Percentiles rank a stretch among this genome's conserved stretches.
Conservation (phyloP, 1,140 invertebrate species). For the Saccostrea cuccullata region DNA sequence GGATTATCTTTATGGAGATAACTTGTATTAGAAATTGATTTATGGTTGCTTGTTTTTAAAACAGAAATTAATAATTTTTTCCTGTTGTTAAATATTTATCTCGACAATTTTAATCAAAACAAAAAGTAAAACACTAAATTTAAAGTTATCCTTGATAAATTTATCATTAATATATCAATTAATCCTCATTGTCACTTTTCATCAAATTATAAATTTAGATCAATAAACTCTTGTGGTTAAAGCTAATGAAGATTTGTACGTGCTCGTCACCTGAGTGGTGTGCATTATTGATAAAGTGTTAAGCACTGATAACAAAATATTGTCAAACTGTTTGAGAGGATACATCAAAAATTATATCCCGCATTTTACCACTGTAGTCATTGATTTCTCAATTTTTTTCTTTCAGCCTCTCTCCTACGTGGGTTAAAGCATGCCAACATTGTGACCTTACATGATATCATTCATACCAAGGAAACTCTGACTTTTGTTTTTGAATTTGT, state of each 20-base stretch:
- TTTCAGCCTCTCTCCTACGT: slow-evolving; percentile 92
- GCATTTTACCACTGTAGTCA: not conserved
- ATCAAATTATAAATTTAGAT: not conserved
- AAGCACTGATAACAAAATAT: not conserved
- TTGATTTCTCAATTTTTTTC: slow-evolving; percentile 6
- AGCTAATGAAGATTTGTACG: not conserved
- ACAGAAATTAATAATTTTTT: too few relatives aligned
- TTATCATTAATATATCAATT: too few relatives aligned
- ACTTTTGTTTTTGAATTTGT: slow-evolving; percentile 99
- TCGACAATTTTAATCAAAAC: too few relatives aligned
- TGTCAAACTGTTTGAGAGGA: not conserved
- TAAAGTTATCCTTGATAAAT: too few relatives aligned
- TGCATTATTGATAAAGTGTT: not conserved
- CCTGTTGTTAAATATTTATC: too few relatives aligned
- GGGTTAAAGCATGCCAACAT: slow-evolving; percentile 99
- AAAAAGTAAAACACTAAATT: too few relatives aligned
- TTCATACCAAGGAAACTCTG: slow-evolving; percentile 96
- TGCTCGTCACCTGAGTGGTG: not conserved
- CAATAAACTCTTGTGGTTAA: not conserved
- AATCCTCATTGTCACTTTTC: too few relatives aligned
- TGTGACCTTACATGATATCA: slow-evolving; percentile 98
- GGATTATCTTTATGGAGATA: too few relatives aligned
- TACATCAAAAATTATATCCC: not conserved
- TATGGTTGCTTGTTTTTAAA: too few relatives aligned
- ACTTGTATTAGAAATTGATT: too few relatives aligned